Evolutionary conservation across 2,797 vertebrate species (phyloP), one percentile per base, ranked within the genome.

Genomic region (Hyperoplus lanceolatus): DNA sequence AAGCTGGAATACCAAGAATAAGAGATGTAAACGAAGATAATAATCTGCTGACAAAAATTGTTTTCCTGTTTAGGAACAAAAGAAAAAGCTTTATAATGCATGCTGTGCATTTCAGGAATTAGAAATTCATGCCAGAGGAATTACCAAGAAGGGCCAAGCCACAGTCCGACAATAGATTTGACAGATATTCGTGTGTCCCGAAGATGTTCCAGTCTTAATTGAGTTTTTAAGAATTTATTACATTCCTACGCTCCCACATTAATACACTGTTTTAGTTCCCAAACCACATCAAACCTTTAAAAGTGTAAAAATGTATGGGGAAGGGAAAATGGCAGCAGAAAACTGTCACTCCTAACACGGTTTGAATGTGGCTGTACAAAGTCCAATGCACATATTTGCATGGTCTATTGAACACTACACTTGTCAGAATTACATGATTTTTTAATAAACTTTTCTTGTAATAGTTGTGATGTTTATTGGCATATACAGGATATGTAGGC

Each of bases 191-290:
- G 68, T 70, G 41, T 77, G 54, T 58, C 60, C 66, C 1, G 4
- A 56, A 66, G 71, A 90, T 62, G 54, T 77, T 86, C 53, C 12
- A 60, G 63, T 56, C 64, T 77, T 41, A 79, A 58, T 8, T 53
- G 48, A 29, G 41, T 79, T 77, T 39, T 5, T 75, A 65, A 73
- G 70, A 80, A 84, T 87, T 58, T 13, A 77, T 73, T 77, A 74
- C 84, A 90, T 89, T 87, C 79, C 70, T 75, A 1, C 8, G 0
- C 16, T 72, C 75, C 81, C 82, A 86, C 90, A 81, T 87, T 81
- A 88, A 72, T 63, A 43, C 39, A 62, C 43, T 16, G n/a, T 36
- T 83, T 83, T 54, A 43, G 46, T 61, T 79, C 29, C 16, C 66
- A 88, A 85, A 72, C 75, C 83, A 84, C 87, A 82, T 69, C n/a